These are phyloP conservation scores for Nansenia antarctica DNA, from an alignment of 2,113 vertebrate species.

Conservation along the genomic window DNA sequence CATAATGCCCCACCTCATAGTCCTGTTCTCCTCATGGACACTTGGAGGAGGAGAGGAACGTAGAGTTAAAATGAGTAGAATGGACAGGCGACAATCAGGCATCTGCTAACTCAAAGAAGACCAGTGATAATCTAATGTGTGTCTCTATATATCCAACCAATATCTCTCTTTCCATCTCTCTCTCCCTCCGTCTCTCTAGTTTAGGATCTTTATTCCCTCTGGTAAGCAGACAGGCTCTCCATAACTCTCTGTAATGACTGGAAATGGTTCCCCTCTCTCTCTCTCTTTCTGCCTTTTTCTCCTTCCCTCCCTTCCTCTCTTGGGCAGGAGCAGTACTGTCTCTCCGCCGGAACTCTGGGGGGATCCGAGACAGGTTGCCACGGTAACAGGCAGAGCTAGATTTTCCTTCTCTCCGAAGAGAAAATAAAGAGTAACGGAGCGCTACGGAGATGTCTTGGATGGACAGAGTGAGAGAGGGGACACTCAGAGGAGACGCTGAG, in stretches of 20 bases:
- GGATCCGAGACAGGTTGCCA: conserved; percentile 78
- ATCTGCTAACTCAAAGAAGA: too few species aligned
- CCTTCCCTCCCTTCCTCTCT: conserved; percentile 33
- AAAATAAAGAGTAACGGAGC: conserved; percentile 37
- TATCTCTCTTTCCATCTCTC: neutral
- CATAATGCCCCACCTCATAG: conserved; percentile 61
- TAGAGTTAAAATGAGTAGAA: too few species aligned
- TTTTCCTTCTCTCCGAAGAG: conserved; percentile 16
- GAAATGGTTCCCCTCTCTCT: conserved; percentile 49
- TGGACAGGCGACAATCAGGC: too few species aligned
- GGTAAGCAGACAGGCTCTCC: conserved; percentile 38
- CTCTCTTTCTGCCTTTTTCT: conserved; percentile 30
- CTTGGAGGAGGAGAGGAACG: too few species aligned
- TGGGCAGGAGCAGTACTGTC: neutral
- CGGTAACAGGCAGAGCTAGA: conserved; percentile 76
- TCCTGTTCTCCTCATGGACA: conserved; percentile 2
- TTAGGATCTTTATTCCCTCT: neutral
- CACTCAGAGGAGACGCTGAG: conserved; percentile 23
- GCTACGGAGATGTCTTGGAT: conserved; percentile 54
- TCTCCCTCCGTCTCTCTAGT: neutral
- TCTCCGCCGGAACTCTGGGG: conserved; percentile 71
- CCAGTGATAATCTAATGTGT: too few species aligned
- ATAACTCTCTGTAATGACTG: conserved; percentile 42
- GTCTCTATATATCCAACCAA: neutral
- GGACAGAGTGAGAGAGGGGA: conserved; percentile 45